A percentile compares a stretch with the other conserved stretches of the same genome.
Evolutionary conservation across 2,888 invertebrate species (phyloP).

Genomic region (Eilema caniola): DNA sequence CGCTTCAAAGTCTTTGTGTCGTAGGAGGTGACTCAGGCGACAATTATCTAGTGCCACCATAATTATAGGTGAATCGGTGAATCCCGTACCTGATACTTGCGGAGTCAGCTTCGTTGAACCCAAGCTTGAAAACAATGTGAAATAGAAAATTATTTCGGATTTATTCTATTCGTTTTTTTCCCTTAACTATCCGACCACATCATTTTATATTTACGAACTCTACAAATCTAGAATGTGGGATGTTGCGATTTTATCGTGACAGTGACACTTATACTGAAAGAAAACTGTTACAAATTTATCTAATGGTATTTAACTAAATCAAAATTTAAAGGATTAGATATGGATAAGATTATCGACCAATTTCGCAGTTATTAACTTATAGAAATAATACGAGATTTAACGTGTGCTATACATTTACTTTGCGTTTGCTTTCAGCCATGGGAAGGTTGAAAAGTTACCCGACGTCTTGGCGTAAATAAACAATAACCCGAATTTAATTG

Average conservation of each 20-base stretch:
- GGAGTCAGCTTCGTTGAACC: conserved; percentile 40
- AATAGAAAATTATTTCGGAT: conserved; percentile 10
- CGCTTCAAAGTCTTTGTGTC: conserved; percentile 47
- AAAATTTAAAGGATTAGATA: background rate
- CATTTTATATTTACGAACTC: background rate
- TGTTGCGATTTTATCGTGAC: background rate
- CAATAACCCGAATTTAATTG: background rate
- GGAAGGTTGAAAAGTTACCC: background rate
- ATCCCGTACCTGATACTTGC: conserved; percentile 38
- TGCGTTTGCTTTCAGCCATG: background rate
- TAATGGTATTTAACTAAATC: too few relatives aligned
- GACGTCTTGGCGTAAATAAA: background rate
- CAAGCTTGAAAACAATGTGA: conserved; percentile 28
- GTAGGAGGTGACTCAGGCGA: conserved; percentile 46
- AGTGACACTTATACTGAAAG: background rate
- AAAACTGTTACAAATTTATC: background rate
- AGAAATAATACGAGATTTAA: too few relatives aligned
- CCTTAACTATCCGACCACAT: background rate
- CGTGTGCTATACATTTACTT: background rate
- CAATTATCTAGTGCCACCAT: conserved; percentile 54
- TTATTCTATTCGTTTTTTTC: background rate
- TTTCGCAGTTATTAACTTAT: too few relatives aligned
- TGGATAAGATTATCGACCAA: too few relatives aligned
- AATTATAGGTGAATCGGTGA: conserved; percentile 52
- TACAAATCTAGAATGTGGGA: too few relatives aligned